These are phyloP conservation scores for Borostomias antarcticus DNA, from an alignment of 2,797 vertebrate genomes.

Conservation along the genomic window DNA sequence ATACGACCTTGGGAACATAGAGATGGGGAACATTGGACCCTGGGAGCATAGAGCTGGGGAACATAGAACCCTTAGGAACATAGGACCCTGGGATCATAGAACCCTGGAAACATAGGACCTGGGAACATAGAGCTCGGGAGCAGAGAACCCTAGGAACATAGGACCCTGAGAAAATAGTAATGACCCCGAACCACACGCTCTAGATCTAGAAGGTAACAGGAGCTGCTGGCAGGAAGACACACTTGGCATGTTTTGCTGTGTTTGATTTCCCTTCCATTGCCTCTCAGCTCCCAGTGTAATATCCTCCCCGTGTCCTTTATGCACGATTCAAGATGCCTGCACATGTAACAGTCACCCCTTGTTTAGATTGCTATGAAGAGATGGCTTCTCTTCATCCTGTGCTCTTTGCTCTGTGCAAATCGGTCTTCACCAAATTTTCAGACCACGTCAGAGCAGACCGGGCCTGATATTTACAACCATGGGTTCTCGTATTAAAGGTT, in stretches of 20 bases:
- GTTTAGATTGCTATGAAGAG: not conserved
- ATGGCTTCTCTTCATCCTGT: no score
- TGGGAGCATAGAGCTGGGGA: no score
- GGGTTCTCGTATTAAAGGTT: not conserved
- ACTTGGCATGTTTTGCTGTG: not conserved
- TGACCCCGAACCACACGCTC: no score
- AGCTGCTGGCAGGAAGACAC: conserved; percentile 7
- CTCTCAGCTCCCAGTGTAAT: not conserved
- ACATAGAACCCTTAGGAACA: no score
- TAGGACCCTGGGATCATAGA: no score
- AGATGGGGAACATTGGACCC: no score
- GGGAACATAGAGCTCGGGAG: no score
- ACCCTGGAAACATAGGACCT: no score
- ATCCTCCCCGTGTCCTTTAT: not conserved
- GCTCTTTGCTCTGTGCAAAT: not conserved
- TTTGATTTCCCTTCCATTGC: not conserved
- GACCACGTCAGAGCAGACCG: not conserved
- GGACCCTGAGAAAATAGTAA: no score
- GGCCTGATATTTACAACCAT: not conserved
- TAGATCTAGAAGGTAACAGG: not conserved
- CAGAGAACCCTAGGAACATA: no score
- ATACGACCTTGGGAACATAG: no score
- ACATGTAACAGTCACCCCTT: not conserved
- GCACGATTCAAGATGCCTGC: not conserved
- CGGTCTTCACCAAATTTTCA: not conserved